Conservation (phyloP, 2,888 invertebrate genomes). For the Lumbricus terrestris region DNA sequence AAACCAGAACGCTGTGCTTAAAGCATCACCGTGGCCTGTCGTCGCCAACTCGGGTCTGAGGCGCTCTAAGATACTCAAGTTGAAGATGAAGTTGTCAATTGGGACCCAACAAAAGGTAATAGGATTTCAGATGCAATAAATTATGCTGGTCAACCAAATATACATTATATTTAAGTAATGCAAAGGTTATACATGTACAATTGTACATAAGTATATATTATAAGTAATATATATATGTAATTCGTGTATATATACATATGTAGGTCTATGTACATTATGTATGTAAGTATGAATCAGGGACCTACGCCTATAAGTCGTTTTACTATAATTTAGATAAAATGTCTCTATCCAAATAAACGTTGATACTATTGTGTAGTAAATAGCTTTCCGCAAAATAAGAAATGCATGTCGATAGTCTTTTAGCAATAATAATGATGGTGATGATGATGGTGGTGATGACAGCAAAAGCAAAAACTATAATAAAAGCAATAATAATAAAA, state of each 20-base stretch:
- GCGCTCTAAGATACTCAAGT: background rate
- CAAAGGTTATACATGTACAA: too few relatives aligned
- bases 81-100: constrained; percentile 3
- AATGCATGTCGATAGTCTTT: background rate
- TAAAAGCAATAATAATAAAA: too few relatives aligned
- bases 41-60: background rate
- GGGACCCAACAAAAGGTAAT: background rate
- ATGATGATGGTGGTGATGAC: too few relatives aligned
- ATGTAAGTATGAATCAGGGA: too few relatives aligned
- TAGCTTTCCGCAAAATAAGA: background rate
- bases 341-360: background rate
- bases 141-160: too few relatives aligned
- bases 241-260: background rate
- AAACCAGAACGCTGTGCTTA: background rate
- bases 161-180: too few relatives aligned
- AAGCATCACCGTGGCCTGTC: too few relatives aligned
- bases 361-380: background rate
- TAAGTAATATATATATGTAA: too few relatives aligned
- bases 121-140: background rate
- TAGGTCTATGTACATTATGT: too few relatives aligned
- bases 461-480: too few relatives aligned
- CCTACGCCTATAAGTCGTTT: background rate
- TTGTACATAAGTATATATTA: too few relatives aligned
- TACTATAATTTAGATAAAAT: background rate
- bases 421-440: too few relatives aligned